Conservation (phyloP, 2,888 invertebrate species). For the Mactromeris polynyma region DNA sequence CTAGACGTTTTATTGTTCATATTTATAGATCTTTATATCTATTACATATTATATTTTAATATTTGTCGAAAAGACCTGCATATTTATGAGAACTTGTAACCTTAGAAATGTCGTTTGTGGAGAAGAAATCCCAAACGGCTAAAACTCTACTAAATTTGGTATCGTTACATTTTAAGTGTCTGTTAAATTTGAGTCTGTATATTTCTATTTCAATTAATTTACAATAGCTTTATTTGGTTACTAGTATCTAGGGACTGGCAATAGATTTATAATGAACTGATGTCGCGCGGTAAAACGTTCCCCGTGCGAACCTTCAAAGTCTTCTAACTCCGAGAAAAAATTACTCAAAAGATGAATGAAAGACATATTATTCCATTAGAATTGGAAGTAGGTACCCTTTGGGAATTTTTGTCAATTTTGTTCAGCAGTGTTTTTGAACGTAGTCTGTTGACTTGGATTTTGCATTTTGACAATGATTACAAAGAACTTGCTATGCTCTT, state of each 20-base stretch:
- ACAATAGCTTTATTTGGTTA: conserved; percentile 56
- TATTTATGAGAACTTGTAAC: background rate
- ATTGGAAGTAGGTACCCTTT: background rate
- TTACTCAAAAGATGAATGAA: background rate
- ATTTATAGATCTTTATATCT: background rate
- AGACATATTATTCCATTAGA: conserved; percentile 6
- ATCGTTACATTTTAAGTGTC: conserved; percentile 54
- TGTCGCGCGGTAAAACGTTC: conserved; percentile 26
- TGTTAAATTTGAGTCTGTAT: conserved; percentile 52
- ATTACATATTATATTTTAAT: conserved; percentile 14
- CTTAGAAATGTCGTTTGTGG: background rate
- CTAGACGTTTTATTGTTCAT: conserved; percentile 11
- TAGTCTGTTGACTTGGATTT: conserved; percentile 11
- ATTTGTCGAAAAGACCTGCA: background rate
- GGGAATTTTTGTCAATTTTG: conserved; percentile 16
- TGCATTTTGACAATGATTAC: conserved; percentile 1
- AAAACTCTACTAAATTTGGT: conserved; percentile 41
- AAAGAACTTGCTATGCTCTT: background rate
- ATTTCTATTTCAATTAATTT: conserved; percentile 58
- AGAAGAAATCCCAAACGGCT: conserved; percentile 4
- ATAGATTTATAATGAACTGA: conserved; percentile 24
- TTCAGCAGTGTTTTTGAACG: background rate
- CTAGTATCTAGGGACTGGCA: background rate
- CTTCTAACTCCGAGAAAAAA: conserved; percentile 8
- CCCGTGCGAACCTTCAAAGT: conserved; percentile 22